Evolutionary conservation across 2,888 invertebrate species (phyloP).

Genomic region (Sminthurinus aureus): DNA sequence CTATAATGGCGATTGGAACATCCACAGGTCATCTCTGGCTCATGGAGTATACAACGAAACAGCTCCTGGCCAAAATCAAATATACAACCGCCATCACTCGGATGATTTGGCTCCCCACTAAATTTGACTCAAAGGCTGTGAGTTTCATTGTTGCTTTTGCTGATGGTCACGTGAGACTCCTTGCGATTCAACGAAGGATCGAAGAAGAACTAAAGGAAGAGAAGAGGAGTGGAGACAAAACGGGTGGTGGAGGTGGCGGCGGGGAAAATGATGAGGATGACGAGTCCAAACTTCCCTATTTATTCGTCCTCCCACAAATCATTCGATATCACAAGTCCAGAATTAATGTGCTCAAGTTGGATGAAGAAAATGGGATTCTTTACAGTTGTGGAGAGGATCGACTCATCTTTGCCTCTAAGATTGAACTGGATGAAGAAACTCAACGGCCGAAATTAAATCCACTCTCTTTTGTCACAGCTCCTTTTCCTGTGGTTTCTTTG

Average conservation of each 20-base stretch:
- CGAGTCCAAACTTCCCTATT: conserved; percentile 38
- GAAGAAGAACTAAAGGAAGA: background rate
- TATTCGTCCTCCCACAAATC: conserved; percentile 44
- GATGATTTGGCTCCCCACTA: conserved; percentile 75
- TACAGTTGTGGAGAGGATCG: conserved; percentile 54
- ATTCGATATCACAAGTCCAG: conserved; percentile 46
- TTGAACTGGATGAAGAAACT: conserved; percentile 46
- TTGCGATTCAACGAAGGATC: conserved; percentile 26
- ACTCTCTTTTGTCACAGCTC: conserved; percentile 48
- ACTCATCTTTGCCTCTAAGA: conserved; percentile 48
- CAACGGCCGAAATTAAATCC: conserved; percentile 45
- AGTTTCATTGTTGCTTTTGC: conserved; percentile 74
- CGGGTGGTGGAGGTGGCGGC: background rate
- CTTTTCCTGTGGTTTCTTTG: conserved; percentile 50
- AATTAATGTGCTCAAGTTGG: conserved; percentile 48
- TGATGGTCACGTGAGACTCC: conserved; percentile 75
- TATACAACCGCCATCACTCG: conserved; percentile 69
- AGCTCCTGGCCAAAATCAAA: conserved; percentile 70
- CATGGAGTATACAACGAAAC: conserved; percentile 73
- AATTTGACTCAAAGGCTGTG: conserved; percentile 70
- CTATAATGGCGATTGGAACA: conserved; percentile 77
- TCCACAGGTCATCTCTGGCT: conserved; percentile 76
- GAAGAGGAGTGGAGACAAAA: background rate
- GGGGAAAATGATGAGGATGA: background rate
- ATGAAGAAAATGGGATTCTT: conserved; percentile 49